phyloP scores from a whole-genome alignment of 2,113 vertebrate genomes.

The Gobiocypris rarus region DNA sequence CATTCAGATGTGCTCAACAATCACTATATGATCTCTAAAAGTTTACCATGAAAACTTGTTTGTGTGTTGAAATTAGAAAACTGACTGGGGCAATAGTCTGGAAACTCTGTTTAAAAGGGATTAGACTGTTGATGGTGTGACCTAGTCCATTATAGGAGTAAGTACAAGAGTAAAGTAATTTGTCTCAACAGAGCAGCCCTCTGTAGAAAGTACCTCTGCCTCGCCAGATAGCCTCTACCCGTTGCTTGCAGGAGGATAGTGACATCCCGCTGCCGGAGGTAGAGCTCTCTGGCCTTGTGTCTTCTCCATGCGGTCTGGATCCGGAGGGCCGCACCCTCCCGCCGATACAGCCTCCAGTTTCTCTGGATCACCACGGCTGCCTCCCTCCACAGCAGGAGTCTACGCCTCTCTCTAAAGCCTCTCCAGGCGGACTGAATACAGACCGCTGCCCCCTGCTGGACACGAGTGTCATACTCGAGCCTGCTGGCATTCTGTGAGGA shows the following conservation, averaged over 20 bases:
- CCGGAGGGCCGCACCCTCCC: conserved; percentile 76
- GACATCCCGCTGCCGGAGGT: conserved; percentile 65
- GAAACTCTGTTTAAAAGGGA: no score
- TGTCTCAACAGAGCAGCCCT: conserved; percentile 26
- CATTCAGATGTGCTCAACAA: no score
- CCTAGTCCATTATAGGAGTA: conserved; percentile 25
- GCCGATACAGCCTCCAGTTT: conserved; percentile 79
- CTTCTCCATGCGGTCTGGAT: conserved; percentile 90
- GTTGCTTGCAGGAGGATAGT: conserved; percentile 80
- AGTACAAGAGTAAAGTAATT: not conserved
- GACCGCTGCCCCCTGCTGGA: conserved; percentile 76
- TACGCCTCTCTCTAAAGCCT: conserved; percentile 77
- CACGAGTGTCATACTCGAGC: conserved; percentile 58
- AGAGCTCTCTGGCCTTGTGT: conserved; percentile 72
- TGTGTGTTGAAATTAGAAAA: no score
- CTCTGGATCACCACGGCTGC: conserved; percentile 85
- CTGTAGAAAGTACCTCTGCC: conserved; percentile 79
- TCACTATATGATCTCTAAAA: no score
- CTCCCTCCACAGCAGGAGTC: conserved; percentile 77
- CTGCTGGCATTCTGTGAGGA: conserved; percentile 63
- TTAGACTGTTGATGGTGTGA: conserved; percentile 36
- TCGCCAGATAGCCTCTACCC: conserved; percentile 80
- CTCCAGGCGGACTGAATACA: conserved; percentile 88
- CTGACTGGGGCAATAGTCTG: no score
- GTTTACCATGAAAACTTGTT: no score